A percentile compares a stretch with the other conserved stretches of the same genome.
phyloP scores from a whole-genome alignment of 1,140 invertebrate genomes.

The Drosophila chauvacae region DNA sequence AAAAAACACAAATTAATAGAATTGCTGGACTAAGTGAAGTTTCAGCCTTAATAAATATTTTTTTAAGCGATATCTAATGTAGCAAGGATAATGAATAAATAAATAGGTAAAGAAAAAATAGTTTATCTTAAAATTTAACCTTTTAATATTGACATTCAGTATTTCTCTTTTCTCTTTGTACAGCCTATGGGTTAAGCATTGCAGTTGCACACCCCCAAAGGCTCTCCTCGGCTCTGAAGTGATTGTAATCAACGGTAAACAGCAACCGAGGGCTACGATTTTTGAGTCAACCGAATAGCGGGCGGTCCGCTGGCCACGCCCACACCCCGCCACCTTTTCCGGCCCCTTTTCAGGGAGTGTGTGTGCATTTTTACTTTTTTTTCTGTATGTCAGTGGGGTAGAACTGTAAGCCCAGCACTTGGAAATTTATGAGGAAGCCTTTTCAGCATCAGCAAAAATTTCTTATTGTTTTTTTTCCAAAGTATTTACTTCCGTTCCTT shows the following conservation, averaged over 20 bases:
- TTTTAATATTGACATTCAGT: too few species aligned
- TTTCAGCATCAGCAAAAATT: conserved; percentile 49
- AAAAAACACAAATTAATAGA: too few species aligned
- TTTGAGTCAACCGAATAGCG: conserved; percentile 49
- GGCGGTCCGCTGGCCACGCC: conserved; percentile 67
- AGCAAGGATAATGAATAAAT: too few species aligned
- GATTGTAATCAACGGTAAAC: conserved; percentile 76
- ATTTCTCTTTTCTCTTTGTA: neutral
- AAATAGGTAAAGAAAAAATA: too few species aligned
- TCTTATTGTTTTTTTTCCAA: conserved; percentile 57
- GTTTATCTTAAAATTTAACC: too few species aligned
- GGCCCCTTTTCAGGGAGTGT: conserved; percentile 48
- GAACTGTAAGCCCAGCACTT: conserved; percentile 27
- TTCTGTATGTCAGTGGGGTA: conserved; percentile 68
- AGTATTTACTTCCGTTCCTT: conserved; percentile 74
- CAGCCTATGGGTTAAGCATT: conserved; percentile 54
- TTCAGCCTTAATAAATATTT: too few species aligned
- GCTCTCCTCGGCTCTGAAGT: conserved; percentile 43
- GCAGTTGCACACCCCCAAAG: conserved; percentile 61
- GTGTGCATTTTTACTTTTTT: conserved; percentile 27
- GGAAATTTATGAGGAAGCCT: conserved; percentile 56
- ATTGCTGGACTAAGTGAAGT: too few species aligned
- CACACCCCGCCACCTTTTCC: conserved; percentile 39
- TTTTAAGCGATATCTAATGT: too few species aligned
- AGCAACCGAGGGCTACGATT: conserved; percentile 48